These are phyloP conservation scores for Drosophila niveifrons DNA, from an alignment of 2,888 invertebrate species.

Conservation along the genomic window DNA sequence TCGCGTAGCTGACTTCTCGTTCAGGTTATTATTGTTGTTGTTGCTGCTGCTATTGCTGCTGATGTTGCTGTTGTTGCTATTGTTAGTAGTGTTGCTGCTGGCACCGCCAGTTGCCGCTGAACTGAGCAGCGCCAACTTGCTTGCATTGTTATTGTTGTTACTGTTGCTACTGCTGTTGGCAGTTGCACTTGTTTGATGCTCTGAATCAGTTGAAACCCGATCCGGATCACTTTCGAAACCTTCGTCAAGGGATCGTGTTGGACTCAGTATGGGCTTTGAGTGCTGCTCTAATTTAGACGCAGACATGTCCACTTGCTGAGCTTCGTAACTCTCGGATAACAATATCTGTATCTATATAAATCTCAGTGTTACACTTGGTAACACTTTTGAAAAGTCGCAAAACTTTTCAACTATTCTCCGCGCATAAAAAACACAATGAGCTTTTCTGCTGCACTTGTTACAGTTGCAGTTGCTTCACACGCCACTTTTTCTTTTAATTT, in stretches of 20 bases:
- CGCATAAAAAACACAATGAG: conserved; percentile 47
- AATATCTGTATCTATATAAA: conserved; percentile 11
- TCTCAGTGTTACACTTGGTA: conserved; percentile 65
- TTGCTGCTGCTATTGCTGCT: conserved; percentile 11
- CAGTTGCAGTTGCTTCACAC: conserved; percentile 52
- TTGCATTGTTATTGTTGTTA: conserved; percentile 75
- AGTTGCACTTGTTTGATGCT: conserved; percentile 84
- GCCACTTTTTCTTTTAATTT: conserved; percentile 64
- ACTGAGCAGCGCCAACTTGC: conserved; percentile 83
- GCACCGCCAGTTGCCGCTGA: conserved; percentile 83
- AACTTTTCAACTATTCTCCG: conserved; percentile 37
- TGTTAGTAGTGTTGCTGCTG: conserved; percentile 52
- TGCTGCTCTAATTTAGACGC: conserved; percentile 83
- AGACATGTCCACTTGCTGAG: conserved; percentile 56
- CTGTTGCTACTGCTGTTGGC: conserved; percentile 44
- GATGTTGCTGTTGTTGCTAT: conserved; percentile 57
- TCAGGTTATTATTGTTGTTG: conserved; percentile 28
- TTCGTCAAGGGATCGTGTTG: conserved; percentile 86
- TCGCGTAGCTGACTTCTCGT: conserved; percentile 50
- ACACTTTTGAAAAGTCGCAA: conserved; percentile 47
- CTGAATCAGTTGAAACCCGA: conserved; percentile 86
- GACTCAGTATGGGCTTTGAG: conserved; percentile 85
- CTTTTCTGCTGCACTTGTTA: conserved; percentile 36
- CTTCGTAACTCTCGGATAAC: conserved; percentile 28
- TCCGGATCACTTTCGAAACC: conserved; percentile 86